Evolutionary conservation across 1,140 invertebrate genomes (phyloP), one percentile per base, ranked within the genome.

Genomic region (Leptinotarsa texana): DNA sequence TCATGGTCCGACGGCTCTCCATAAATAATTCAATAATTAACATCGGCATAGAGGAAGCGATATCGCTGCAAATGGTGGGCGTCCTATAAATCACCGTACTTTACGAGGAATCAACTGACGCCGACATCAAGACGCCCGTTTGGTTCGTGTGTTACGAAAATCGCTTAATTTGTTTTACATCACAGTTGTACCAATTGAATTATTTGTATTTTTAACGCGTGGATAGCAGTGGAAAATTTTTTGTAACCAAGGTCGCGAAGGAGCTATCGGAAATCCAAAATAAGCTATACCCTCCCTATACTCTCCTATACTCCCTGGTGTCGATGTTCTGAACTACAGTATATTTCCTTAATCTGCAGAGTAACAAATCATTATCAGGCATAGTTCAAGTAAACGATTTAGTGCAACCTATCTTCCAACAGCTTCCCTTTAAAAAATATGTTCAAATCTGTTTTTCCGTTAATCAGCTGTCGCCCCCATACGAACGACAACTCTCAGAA

Each of bases 11-110:
- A 57, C n/a, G 27, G 4, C 42, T 67, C 24, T 67, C 65, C 65
- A 67, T 67, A 67, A 67, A 67, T 67, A 24, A 67, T 67, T 27
- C 42, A 27, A 67, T 67, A 67, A 67, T 67, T 67, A 67, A 17
- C 65, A n/a, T 24, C 65, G 17, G 27, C 8, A 67, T 57, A 18
- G 51, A 57, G 15, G 51, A 15, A 57, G n/a, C 65, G 21, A 67
- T 33, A 67, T 42, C 42, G 42, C 27, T 42, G 42, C 18, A 22
- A 67, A 67, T 67, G 17, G 65, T 27, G n/a, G 65, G 27, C 65
- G 65, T 42, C 42, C 24, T 17, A 67, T 67, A 67, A 67, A 67
- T 67, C 65, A 67, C 6, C 17, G 24, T 67, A 67, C 27, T 67
- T 67, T 67, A 67, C 18, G 65, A 67, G 24, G 24, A 27, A 67